A percentile compares a stretch with the other conserved stretches of the same genome.
These are phyloP conservation scores for Hypomecis atomaria DNA, from an alignment of 2,888 invertebrate genomes.

Conservation along the genomic window DNA sequence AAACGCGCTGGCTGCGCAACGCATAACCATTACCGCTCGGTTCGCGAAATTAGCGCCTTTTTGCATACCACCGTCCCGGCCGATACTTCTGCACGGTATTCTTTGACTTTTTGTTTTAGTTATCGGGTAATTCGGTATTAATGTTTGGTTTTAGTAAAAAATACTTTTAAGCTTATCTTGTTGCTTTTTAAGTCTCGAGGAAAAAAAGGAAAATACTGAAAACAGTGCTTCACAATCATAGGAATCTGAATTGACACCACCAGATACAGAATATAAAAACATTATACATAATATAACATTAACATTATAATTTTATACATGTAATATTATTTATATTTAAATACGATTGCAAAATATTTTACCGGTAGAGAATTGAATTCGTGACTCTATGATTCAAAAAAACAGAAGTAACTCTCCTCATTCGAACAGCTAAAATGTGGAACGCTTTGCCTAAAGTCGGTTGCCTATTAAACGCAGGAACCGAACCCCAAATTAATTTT, in stretches of 20 bases:
- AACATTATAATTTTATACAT: too few species aligned
- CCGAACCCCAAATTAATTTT: constrained; percentile 36
- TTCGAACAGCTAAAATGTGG: too few species aligned
- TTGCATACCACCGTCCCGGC: constrained; percentile 74
- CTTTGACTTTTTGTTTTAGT: constrained; percentile 49
- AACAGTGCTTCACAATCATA: background rate
- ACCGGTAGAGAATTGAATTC: too few species aligned
- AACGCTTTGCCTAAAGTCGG: too few species aligned
- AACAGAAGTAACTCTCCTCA: too few species aligned
- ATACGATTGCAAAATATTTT: too few species aligned
- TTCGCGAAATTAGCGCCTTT: constrained; percentile 83
- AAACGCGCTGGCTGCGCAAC: constrained; percentile 81
- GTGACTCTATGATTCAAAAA: too few species aligned
- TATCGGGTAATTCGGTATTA: constrained; percentile 36
- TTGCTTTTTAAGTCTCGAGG: background rate
- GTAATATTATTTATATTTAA: too few species aligned
- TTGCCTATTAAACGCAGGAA: constrained; percentile 24
- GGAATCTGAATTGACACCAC: too few species aligned
- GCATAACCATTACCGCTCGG: constrained; percentile 84
- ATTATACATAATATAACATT: too few species aligned
- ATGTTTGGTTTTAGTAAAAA: constrained; percentile 15
- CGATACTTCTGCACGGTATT: constrained; percentile 60
- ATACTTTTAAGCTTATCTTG: background rate
- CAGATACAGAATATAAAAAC: too few species aligned
- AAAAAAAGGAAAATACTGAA: background rate